Percentiles rank a stretch among this genome's conserved stretches.
Evolutionary conservation across 2,113 vertebrate species (phyloP).

Genomic region (Carettochelys insculpta): DNA sequence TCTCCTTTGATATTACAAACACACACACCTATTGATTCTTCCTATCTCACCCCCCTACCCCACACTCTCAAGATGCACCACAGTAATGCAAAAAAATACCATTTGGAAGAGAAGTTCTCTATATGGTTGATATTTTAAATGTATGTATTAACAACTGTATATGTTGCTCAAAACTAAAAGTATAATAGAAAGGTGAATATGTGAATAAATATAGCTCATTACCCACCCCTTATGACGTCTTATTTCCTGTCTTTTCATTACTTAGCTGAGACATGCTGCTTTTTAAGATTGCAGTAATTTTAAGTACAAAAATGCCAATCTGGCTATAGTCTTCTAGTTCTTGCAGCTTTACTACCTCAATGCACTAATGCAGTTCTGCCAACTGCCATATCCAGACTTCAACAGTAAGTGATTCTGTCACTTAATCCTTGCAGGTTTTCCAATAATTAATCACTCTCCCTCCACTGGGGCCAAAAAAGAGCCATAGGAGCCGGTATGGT

Average conservation of each 20-base stretch:
- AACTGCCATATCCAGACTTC: not conserved
- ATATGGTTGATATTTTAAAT: not conserved
- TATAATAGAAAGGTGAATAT: fast-evolving
- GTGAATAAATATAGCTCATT: not conserved
- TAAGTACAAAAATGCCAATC: not conserved
- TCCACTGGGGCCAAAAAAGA: fast-evolving
- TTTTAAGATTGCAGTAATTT: not conserved
- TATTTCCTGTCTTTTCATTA: not conserved
- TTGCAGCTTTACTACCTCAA: not conserved
- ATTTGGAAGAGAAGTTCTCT: fast-evolving
- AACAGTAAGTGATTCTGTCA: not conserved
- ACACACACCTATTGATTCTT: not conserved
- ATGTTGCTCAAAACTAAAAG: not conserved
- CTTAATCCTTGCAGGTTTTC: not conserved
- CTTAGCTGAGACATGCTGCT: not conserved
- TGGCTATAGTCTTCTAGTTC: not conserved
- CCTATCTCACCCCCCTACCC: not conserved
- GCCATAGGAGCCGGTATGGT: fast-evolving
- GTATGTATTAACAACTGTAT: fast-evolving
- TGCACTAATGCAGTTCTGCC: not conserved
- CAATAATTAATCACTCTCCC: not conserved
- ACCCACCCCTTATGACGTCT: not conserved
- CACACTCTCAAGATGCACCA: too few species aligned
- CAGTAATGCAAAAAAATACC: too few species aligned
- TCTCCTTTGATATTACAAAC: too few species aligned